These are phyloP conservation scores for Schizaphis graminum DNA, from an alignment of 2,888 invertebrate genomes.

Conservation along the genomic window DNA sequence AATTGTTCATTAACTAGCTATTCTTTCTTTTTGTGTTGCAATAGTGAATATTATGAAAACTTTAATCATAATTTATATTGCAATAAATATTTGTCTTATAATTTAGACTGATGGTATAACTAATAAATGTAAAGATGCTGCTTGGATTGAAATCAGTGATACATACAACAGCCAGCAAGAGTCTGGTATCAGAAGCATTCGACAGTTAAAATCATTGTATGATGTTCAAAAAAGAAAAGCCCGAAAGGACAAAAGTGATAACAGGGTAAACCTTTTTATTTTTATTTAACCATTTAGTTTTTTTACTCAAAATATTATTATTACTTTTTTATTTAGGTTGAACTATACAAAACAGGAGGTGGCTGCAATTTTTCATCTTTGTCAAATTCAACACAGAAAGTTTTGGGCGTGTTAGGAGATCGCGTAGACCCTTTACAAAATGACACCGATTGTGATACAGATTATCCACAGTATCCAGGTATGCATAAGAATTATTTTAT, in stretches of 20 bases:
- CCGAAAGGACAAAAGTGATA: conserved; percentile 17
- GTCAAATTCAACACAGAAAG: conserved; percentile 17
- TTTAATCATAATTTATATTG: background rate
- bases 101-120: background rate
- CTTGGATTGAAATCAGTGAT: background rate
- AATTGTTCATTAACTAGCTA: background rate
- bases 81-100: too few species aligned
- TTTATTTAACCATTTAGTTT: conserved; percentile 11
- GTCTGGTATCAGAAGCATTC: background rate
- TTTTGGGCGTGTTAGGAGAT: background rate
- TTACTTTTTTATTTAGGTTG: conserved; percentile 21
- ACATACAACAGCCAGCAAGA: background rate
- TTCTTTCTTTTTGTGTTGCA: background rate
- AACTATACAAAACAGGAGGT: conserved; percentile 34
- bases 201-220: background rate
- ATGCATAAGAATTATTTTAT: conserved; percentile 2
- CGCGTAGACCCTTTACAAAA: conserved; percentile 12
- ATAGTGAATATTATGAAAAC: background rate
- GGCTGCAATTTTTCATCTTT: background rate
- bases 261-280: background rate
- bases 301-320: conserved; percentile 9
- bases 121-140: background rate
- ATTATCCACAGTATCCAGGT: conserved; percentile 10
- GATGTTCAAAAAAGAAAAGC: conserved; percentile 31
- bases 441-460: background rate